A percentile compares a stretch with the other conserved stretches of the same genome.
Evolutionary conservation across 2,797 vertebrate species (phyloP).

Genomic region (Enteromius viviparus): DNA sequence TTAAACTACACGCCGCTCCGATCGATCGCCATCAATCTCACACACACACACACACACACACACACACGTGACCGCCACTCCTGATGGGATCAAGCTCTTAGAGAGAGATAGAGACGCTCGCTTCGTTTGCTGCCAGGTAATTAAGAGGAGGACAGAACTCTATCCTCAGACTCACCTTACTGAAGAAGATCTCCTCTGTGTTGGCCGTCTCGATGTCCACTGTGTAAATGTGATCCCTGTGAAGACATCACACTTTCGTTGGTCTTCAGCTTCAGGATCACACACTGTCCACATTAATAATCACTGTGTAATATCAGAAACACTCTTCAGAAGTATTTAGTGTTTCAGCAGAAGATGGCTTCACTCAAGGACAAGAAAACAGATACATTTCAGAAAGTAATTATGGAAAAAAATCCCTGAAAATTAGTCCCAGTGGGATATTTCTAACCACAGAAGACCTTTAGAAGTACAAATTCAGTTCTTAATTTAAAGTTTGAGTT

Average conservation of each 20-base stretch:
- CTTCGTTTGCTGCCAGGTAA: conserved; percentile 48
- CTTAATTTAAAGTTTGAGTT: too few species aligned
- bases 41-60: background rate
- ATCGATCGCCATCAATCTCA: conserved; percentile 41
- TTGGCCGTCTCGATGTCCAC: conserved; percentile 92
- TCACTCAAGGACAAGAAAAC: too few species aligned
- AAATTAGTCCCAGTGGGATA: too few species aligned
- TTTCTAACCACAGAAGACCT: too few species aligned
- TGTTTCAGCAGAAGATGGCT: too few species aligned
- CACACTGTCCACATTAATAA: background rate
- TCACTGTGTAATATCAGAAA: background rate
- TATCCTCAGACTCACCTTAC: conserved; percentile 88
- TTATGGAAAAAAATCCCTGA: too few species aligned
- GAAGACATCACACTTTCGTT: conserved; percentile 55
- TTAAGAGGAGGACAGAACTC: conserved; percentile 42
- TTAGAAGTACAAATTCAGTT: too few species aligned
- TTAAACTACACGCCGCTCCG: conserved; percentile 39
- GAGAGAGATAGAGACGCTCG: conserved; percentile 52
- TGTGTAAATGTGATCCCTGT: conserved; percentile 98
- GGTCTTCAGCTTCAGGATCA: background rate
- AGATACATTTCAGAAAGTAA: too few species aligned
- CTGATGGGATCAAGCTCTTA: conserved; percentile 79
- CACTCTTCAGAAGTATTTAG: background rate
- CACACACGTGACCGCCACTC: conserved; percentile 62
- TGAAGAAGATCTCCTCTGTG: conserved; percentile 97